Evolutionary conservation across 92 coral and sea anemone genomes (phyloP), one percentile per base, ranked within the genome.

Genomic region (Porites cylindrica): DNA sequence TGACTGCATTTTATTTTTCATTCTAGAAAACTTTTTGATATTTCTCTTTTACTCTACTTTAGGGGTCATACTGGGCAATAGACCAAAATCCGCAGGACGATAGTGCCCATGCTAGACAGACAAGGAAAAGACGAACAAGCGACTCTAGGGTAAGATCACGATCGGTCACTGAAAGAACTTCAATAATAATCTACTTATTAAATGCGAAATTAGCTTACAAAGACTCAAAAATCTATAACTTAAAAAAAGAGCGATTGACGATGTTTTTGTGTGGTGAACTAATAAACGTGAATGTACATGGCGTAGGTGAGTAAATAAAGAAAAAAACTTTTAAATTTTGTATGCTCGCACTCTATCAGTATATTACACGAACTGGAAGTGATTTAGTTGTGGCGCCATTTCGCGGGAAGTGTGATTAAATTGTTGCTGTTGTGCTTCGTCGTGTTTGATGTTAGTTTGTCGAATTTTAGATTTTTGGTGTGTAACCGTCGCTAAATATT

Each of bases 41-140:
- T 72, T 73, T 77, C 72, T 29, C 38, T 64, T 9, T 81, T 56
- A 0, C 64, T 20, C 71, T 74, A 61, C 18, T 53, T 38, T 43
- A 96, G 99, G 99, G 99, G 24, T 96, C 99, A 17, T 96, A 96
- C 68, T 96, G 99, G 99, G 99, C 99, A 13, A 96, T 96, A 75
- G 99, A 96, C 59, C 99, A 96, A 82, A 96, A 93, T 80, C 99
- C 99, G 1, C 94, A 94, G 72, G 99, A 96, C 32, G 99, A 96
- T 58, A 71, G 78, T 51, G 80, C 92, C 21, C 98, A 94, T 50
- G 73, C 94, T 7, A 90, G 96, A 74, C 98, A 94, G 76, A 96
- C 91, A 77, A 90, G 99, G 77, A 96, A 96, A 90, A 84, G 99
- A 20, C 90, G 96, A 70, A 88, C 95, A 21, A 95, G 98, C 59